phyloP scores from a whole-genome alignment of 2,888 invertebrate genomes.

The Drosophila anceps region DNA sequence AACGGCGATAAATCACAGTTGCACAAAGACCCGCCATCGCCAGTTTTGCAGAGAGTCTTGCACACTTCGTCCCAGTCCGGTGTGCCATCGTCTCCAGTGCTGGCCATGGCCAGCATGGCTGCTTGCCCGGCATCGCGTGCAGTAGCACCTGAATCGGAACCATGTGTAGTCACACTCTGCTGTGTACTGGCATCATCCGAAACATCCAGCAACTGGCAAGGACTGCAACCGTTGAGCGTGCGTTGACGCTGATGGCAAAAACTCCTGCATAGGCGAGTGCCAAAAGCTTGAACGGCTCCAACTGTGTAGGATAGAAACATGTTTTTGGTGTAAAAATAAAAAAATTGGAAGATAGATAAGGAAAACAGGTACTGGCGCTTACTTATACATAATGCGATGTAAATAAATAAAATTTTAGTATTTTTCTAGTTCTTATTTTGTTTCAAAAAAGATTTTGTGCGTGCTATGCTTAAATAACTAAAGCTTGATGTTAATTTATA shows the following conservation, averaged over 20 bases:
- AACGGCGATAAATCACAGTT: slow-evolving; percentile 90
- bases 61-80: slow-evolving; percentile 89
- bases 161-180: slow-evolving; percentile 59
- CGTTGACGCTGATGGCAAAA: slow-evolving; percentile 75
- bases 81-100: slow-evolving; percentile 20
- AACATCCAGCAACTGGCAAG: slow-evolving; percentile 65
- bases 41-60: slow-evolving; percentile 88
- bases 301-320: background rate
- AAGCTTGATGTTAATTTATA: too few relatives aligned
- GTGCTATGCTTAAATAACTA: too few relatives aligned
- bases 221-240: slow-evolving; percentile 82
- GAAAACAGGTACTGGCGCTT: too few relatives aligned
- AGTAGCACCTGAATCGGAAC: slow-evolving; percentile 30
- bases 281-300: slow-evolving; percentile 24
- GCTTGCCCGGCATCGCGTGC: slow-evolving; percentile 4
- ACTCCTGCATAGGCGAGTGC: slow-evolving; percentile 74
- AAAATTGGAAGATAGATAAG: too few relatives aligned
- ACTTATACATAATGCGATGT: too few relatives aligned
- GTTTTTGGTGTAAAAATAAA: background rate
- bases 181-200: slow-evolving; percentile 50
- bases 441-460: too few relatives aligned
- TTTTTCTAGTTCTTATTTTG: too few relatives aligned
- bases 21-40: slow-evolving; percentile 91
- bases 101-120: slow-evolving; percentile 9
- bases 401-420: too few relatives aligned